These are phyloP conservation scores for Beroe forskalii DNA, from an alignment of 37 sponge, comb jelly and placozoan genomes.

Conservation along the genomic window DNA sequence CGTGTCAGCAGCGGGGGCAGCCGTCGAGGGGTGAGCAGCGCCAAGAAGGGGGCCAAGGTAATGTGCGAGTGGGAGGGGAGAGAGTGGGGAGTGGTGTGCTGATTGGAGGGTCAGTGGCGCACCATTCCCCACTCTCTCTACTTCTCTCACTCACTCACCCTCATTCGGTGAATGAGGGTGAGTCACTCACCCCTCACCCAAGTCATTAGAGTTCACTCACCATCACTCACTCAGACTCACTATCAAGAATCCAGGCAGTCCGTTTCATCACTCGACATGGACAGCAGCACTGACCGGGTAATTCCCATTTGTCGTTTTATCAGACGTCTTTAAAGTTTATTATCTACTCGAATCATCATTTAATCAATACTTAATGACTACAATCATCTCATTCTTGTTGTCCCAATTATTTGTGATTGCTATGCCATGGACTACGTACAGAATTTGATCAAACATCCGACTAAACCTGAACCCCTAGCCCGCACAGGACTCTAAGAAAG, in stretches of 20 bases:
- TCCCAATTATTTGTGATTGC: too few species aligned
- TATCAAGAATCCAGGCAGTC: not conserved
- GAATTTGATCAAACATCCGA: too few species aligned
- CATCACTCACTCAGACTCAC: not conserved
- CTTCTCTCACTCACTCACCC: not conserved
- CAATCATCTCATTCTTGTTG: too few species aligned
- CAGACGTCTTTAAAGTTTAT: too few species aligned
- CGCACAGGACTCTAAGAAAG: constrained; percentile 47
- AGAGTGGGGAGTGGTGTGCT: too few species aligned
- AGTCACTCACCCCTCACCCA: too few species aligned
- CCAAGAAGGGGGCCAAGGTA: constrained; percentile 64
- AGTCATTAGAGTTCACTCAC: not conserved
- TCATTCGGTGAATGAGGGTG: too few species aligned
- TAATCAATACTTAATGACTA: too few species aligned
- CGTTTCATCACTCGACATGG: not conserved
- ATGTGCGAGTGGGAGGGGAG: not conserved
- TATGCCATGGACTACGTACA: too few species aligned
- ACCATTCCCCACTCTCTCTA: not conserved
- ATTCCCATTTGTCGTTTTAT: too few species aligned
- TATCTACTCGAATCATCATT: too few species aligned
- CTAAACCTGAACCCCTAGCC: not conserved
- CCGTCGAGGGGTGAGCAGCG: constrained; percentile 39
- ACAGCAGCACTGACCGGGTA: not conserved
- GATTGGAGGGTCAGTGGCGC: too few species aligned
- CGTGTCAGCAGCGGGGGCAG: constrained; percentile 61